Conservation (phyloP, 2,888 invertebrate species). For the Acronicta psi region DNA sequence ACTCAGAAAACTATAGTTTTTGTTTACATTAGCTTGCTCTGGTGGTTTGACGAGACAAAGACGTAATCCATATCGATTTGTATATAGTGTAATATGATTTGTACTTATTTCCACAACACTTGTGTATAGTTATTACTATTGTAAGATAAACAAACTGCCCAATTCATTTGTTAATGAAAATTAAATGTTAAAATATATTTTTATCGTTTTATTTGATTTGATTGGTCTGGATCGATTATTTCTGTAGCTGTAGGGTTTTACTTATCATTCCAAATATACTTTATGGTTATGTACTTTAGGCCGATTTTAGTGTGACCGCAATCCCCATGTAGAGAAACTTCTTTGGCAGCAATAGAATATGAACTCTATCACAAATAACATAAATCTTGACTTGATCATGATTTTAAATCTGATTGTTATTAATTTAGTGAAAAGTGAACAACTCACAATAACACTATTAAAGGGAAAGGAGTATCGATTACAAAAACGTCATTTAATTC, state of each 20-base stretch:
- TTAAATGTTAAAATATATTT: conserved; percentile 49
- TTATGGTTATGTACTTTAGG: no score
- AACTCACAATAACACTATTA: conserved; percentile 42
- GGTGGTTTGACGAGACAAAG: conserved; percentile 1
- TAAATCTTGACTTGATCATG: no score
- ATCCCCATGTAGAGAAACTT: no score
- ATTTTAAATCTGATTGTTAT: neutral
- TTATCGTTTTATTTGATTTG: conserved; percentile 10
- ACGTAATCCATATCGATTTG: conserved; percentile 35
- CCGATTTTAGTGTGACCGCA: no score
- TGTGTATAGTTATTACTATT: conserved; percentile 49
- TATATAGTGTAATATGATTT: conserved; percentile 55
- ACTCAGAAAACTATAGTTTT: no score
- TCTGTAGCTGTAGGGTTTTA: no score
- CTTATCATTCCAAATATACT: no score
- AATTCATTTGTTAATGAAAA: conserved; percentile 57
- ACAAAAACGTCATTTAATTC: conserved; percentile 87
- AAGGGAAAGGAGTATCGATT: conserved; percentile 85
- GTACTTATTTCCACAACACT: conserved; percentile 38
- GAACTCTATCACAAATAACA: no score
- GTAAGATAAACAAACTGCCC: conserved; percentile 56
- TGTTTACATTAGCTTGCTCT: no score
- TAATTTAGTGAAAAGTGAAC: conserved; percentile 1
- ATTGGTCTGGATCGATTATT: no score
- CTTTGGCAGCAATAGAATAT: no score